Base-by-base conservation (phyloP, 1,140 invertebrate species). In the Penaeus japonicus region DNA sequence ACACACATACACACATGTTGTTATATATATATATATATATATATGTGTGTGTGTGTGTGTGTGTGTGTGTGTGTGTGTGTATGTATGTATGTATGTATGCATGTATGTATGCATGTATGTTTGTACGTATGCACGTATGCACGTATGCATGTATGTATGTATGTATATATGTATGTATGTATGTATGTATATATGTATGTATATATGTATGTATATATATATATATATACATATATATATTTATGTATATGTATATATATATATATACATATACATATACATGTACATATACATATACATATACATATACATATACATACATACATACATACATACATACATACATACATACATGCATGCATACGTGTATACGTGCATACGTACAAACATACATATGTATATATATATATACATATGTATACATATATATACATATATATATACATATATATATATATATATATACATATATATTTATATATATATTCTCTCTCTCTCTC, bases 101-200 rank as follows among this genome's bases (percentile, higher is more conserved):
- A 22, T 73, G 65, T 27, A 22, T 73, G 65, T 73, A 22, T 73
- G 32, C n/a, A 10, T 39, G 39, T 39, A 10, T 39, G 39, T 39
- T 0, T 39, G 4, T 39, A 39, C 4, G 12, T 3, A 39, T 3
- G 12, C 4, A 39, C 4, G 12, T 17, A 73, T 10, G n/a, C n/a
- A 73, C 17, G 20, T 73, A 73, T n/a, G n/a, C n/a, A 73, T 73
- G n/a, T 73, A 73, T 73, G n/a, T 73, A 73, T 73, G n/a, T 73
- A 73, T 73, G n/a, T 73, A 73, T 73, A 73, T 73, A 73, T 73
- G n/a, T 73, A 73, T 73, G n/a, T 73, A 73, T 73, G n/a, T 73
- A 73, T 73, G n/a, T 39, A 39, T 39, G 12, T 39, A 39, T 39
- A 39, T 39, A 39, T 39, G 12, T 39, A 39, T 39, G 12, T 39